Base-by-base conservation (phyloP, 2,888 invertebrate species). In the Athrips mouffetella region DNA sequence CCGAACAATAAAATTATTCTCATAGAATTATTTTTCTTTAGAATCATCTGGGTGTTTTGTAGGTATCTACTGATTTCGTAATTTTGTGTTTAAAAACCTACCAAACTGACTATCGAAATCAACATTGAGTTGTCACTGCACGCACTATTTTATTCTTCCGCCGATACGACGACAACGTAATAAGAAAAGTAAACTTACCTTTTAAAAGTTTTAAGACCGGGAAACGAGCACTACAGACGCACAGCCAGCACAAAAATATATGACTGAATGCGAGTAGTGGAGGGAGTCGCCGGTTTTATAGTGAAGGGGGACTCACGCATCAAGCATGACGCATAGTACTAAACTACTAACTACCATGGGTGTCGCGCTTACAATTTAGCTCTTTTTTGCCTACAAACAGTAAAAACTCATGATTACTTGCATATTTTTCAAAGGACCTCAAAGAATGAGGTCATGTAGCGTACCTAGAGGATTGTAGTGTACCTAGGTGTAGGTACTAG, bases 241-340 rank as follows among this genome's bases (percentile, higher is more conserved):
- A 57, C 64, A 52, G 57, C 55, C 62, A 62, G 58, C 64, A 57
- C 67, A 61, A 52, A 50, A 52, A 58, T 54, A 48, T 54, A 54
- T 51, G 57, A 66, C 66, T 52, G 72, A 73, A 68, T 80, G 75
- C 64, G 61, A 63, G 62, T 1, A 62, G 70, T 67, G 71, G 73
- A 61, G 73, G 74, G 80, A 73, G 69, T 52, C 62, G 63, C 60
- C 52, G 49, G 59, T 68, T 80, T 68, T 80, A 80, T 80, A 74
- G 23, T 45, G n/a, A 16, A 21, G 3, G 49, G 33, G 45, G 13
- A 25, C 6, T 29, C 11, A 46, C 49, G 48, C 52, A 49, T 44
- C 60, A 52, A 54, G 59, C 63, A 63, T 68, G 69, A 73, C 72
- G 70, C 70, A 61, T 63, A 65, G 50, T n/a, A n/a, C n/a, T n/a